Percentiles rank a stretch among this genome's conserved stretches.
These are phyloP conservation scores for Tetramorium bicarinatum DNA, from an alignment of 2,888 invertebrate species.

Conservation along the genomic window DNA sequence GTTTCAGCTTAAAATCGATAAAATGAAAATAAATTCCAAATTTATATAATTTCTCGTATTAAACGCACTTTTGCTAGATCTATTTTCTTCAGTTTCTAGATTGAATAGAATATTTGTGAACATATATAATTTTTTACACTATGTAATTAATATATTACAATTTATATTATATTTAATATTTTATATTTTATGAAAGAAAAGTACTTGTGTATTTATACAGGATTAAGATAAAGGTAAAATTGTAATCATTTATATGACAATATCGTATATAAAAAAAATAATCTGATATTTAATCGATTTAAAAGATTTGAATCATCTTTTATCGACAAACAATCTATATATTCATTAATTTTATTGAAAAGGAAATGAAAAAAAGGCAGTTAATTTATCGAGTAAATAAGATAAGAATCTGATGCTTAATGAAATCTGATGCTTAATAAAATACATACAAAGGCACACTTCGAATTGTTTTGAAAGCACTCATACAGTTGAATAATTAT, in stretches of 20 bases:
- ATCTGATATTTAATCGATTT: neutral
- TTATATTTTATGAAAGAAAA: neutral
- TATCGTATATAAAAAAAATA: neutral
- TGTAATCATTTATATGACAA: neutral
- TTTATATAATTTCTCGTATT: constrained; percentile 1
- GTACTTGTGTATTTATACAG: neutral
- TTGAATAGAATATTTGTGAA: neutral
- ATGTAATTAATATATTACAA: neutral
- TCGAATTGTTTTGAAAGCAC: neutral
- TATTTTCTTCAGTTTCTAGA: neutral
- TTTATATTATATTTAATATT: neutral
- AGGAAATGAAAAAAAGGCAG: neutral
- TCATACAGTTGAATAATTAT: neutral
- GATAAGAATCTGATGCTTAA: neutral
- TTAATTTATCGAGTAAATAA: neutral
- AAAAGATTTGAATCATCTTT: constrained; percentile 19
- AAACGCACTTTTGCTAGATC: neutral
- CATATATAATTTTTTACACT: neutral
- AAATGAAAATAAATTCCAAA: neutral
- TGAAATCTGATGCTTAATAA: neutral
- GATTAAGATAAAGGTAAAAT: neutral
- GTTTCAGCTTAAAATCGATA: neutral
- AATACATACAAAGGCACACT: neutral
- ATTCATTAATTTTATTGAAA: neutral
- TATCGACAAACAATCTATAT: neutral